phyloP scores from a whole-genome alignment of 2,113 vertebrate species.

The Coregonus clupeaformis region DNA sequence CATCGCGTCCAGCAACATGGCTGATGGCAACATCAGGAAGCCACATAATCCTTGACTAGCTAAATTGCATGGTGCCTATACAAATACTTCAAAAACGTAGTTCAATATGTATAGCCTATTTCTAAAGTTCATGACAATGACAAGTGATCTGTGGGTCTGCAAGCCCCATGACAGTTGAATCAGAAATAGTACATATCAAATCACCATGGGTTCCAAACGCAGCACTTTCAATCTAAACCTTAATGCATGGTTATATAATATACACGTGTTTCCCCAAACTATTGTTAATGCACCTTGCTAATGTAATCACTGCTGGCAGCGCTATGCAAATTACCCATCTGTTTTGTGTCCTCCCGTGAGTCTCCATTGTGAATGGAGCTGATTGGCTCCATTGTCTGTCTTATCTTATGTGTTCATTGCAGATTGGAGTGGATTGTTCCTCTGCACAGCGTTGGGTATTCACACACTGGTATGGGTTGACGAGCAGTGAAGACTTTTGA shows the following conservation, averaged over 20 bases:
- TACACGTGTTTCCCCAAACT: slow-evolving; percentile 20
- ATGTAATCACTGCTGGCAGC: slow-evolving; percentile 30
- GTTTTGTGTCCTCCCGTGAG: slow-evolving; percentile 26
- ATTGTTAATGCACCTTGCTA: slow-evolving; percentile 45
- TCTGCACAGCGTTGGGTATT: slow-evolving; percentile 11
- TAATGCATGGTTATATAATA: slow-evolving; percentile 19
- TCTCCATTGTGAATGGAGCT: slow-evolving; percentile 27
- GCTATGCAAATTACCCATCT: slow-evolving; percentile 49
- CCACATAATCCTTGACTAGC: too few species aligned
- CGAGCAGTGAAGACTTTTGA: slow-evolving; percentile 9
- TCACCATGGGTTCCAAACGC: background rate
- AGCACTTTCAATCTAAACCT: slow-evolving; percentile 6
- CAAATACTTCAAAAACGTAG: too few species aligned
- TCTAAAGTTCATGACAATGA: too few species aligned
- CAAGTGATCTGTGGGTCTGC: too few species aligned
- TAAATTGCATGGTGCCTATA: too few species aligned
- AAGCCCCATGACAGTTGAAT: too few species aligned
- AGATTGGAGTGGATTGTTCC: slow-evolving; percentile 29
- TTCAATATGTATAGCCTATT: too few species aligned
- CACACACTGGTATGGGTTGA: background rate
- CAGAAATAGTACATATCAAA: background rate
- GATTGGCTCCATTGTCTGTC: slow-evolving; percentile 37
- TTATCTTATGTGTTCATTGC: slow-evolving; percentile 31
- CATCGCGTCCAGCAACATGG: too few species aligned
- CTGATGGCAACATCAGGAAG: too few species aligned